phyloP scores from a whole-genome alignment of 2,113 vertebrate species.

The Laticauda colubrina region DNA sequence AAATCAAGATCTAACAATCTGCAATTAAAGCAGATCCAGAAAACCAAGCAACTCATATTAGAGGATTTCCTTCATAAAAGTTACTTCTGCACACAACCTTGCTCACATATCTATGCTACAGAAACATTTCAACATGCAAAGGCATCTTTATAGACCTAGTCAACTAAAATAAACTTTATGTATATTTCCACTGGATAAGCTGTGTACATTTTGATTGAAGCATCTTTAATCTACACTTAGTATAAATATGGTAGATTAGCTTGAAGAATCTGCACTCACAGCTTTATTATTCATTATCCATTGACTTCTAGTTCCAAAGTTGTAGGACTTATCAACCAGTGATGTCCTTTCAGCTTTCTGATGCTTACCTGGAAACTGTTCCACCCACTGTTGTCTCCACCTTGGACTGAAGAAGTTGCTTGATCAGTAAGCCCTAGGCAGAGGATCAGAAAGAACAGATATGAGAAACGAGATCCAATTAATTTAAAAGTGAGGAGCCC shows the following conservation, averaged over 20 bases:
- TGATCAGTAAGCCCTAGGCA: constrained; percentile 83
- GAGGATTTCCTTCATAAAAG: neutral
- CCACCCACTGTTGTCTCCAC: constrained; percentile 80
- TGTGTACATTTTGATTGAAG: neutral
- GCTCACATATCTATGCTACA: neutral
- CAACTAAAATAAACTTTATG: neutral
- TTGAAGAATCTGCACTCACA: neutral
- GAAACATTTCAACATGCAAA: neutral
- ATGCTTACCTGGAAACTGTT: constrained; percentile 85
- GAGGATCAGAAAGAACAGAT: constrained; percentile 5
- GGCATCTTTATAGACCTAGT: neutral
- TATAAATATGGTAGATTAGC: neutral
- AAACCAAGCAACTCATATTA: neutral
- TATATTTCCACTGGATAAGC: neutral
- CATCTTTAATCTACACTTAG: too few species aligned
- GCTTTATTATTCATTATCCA: neutral
- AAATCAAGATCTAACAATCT: neutral
- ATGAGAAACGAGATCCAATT: neutral
- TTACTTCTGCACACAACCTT: neutral
- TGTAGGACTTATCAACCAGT: neutral
- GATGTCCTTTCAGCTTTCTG: neutral
- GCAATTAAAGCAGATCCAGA: neutral
- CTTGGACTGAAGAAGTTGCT: constrained; percentile 66
- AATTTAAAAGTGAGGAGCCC: neutral
- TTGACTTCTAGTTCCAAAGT: neutral